These are phyloP conservation scores for Euthynnus affinis DNA, from an alignment of 2,797 vertebrate species.

Conservation along the genomic window DNA sequence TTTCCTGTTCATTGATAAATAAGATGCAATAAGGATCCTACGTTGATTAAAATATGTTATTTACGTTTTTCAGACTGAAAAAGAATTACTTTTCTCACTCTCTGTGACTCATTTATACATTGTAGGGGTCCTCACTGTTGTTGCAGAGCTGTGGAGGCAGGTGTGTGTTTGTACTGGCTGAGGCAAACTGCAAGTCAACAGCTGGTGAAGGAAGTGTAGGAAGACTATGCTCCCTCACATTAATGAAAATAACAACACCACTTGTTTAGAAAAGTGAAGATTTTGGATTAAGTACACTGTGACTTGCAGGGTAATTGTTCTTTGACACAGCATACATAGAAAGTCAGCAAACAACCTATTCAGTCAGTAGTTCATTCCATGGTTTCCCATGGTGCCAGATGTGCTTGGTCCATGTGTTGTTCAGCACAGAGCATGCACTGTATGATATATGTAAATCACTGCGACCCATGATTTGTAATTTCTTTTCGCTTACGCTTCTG, in stretches of 20 bases:
- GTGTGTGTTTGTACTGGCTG: conserved; percentile 16
- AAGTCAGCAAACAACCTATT: background rate
- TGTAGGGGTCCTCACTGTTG: background rate
- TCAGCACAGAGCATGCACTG: conserved; percentile 20
- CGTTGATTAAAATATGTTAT: background rate
- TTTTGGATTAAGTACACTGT: background rate
- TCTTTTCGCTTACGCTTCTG: conserved; percentile 4
- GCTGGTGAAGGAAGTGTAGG: conserved; percentile 49
- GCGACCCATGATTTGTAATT: conserved; percentile 25
- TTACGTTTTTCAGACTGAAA: background rate
- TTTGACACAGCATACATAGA: background rate
- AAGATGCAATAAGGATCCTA: background rate
- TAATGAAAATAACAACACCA: conserved; percentile 24
- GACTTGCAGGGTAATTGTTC: no score
- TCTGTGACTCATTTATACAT: background rate
- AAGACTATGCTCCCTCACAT: conserved; percentile 26
- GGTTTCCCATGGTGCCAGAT: background rate
- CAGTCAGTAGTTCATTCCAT: background rate
- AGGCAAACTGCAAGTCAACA: conserved; percentile 65
- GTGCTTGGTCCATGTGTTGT: background rate
- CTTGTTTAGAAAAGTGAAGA: conserved; percentile 7
- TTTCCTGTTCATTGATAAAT: background rate
- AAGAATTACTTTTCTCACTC: background rate
- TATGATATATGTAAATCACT: conserved; percentile 32
- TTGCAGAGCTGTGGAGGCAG: background rate